Conservation (phyloP, 2,113 vertebrate species). For the Petrocephalus zakoni region DNA sequence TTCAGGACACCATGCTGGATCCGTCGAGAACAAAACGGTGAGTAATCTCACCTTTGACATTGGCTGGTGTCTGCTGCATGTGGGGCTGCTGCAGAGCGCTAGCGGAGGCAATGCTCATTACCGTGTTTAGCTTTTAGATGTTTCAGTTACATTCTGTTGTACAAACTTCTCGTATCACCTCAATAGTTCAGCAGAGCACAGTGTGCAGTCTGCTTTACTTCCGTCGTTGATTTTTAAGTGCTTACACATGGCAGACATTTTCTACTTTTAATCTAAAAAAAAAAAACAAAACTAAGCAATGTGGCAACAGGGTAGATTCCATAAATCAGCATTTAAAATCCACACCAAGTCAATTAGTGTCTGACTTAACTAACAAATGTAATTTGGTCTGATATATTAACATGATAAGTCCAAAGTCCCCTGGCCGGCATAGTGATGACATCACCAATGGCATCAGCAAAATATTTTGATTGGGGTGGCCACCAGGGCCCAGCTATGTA, state of each 20-base stretch:
- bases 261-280: background rate
- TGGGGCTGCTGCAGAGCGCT: background rate
- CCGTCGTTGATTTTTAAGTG: background rate
- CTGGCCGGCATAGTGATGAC: background rate
- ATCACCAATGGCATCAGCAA: background rate
- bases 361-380: background rate
- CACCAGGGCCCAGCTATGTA: background rate
- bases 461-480: background rate
- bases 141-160: background rate
- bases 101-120: background rate
- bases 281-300: background rate
- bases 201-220: background rate
- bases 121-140: background rate
- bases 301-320: background rate
- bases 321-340: background rate
- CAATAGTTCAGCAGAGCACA: background rate
- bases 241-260: background rate
- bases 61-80: background rate
- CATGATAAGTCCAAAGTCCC: background rate
- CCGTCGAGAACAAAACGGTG: background rate
- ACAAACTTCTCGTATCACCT: background rate
- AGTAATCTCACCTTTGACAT: background rate
- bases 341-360: background rate
- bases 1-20: background rate
- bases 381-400: background rate